Evolutionary conservation across 2,888 invertebrate genomes (phyloP), one percentile per base, ranked within the genome.

Genomic region (Drosophila borborema): DNA sequence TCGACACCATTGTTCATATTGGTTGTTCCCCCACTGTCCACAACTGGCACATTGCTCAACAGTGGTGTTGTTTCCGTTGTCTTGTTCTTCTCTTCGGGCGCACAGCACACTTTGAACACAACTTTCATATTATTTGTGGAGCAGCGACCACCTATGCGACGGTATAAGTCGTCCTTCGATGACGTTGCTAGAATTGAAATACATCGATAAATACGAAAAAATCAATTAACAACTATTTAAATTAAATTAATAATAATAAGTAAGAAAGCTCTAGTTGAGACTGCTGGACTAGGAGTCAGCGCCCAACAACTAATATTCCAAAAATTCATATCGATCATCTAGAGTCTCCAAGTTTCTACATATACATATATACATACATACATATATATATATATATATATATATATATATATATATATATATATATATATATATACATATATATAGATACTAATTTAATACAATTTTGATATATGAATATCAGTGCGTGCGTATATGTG

Each of bases 61-160:
- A 55, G 54, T 48, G 76, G 73, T 55, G 86, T 82, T 40, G 82
- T 85, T 90, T 92, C 92, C 90, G 92, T 86, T 49, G 92, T 94
- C 92, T 92, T 93, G 92, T 93, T 92, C 72, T 92, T 94, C 85
- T 96, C 95, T 91, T 96, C 96, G 46, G 96, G 96, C 91, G 96
- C 96, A 94, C 98, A 98, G 94, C 98, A 98, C 67, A 98, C 98
- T 94, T 98, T 97, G 94, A 98, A 98, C 72, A 98, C 97, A 90
- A 98, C 96, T 95, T 98, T 98, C 98, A 98, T 98, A 94, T 98
- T 98, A 93, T 98, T 96, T 86, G 96, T 96, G 81, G 96, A 95
- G 94, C 98, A 98, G 80, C 98, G 96, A 75, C 98, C 98, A 62
- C 98, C 98, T 93, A 98, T 97, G 92, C 98, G 96, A 93, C 98